Conservation (phyloP, 35 echinoderm and acorn worm species). For the Acanthaster planci region DNA sequence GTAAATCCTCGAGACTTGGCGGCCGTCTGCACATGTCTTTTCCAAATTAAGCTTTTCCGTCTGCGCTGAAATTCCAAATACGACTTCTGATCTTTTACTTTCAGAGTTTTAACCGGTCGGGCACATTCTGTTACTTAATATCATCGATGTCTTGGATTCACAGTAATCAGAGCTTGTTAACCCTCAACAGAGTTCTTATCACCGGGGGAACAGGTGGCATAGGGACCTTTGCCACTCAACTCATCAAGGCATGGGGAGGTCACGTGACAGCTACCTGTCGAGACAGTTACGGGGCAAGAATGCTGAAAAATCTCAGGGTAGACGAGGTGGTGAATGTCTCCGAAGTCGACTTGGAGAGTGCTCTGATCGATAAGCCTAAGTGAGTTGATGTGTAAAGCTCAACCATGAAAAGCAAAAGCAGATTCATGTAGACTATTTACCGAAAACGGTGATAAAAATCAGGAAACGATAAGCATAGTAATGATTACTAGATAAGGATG, state of each 20-base stretch:
- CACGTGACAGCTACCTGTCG: conserved; percentile 91
- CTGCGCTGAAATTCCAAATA: no score
- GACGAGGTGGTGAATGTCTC: conserved; percentile 85
- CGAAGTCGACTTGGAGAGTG: conserved; percentile 45
- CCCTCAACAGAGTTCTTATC: conserved; percentile 67
- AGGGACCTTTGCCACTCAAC: conserved; percentile 80
- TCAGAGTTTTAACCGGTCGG: no score
- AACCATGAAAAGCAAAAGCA: not conserved
- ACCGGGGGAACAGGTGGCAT: conserved; percentile 82
- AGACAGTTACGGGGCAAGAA: conserved; percentile 39
- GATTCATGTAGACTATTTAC: not conserved
- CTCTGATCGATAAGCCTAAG: conserved; percentile 35
- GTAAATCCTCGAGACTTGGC: not conserved
- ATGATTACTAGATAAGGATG: no score
- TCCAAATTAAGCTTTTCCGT: no score
- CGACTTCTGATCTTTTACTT: no score
- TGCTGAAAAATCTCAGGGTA: conserved; percentile 70
- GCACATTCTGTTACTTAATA: no score
- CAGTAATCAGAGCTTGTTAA: no score
- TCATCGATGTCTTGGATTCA: no score
- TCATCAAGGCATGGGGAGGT: conserved; percentile 94
- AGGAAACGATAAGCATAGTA: no score
- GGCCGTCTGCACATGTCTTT: not conserved
- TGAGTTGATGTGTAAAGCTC: not conserved
- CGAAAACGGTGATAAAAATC: not conserved